Percentiles rank a stretch among this genome's conserved stretches.
phyloP scores from a whole-genome alignment of 2,113 vertebrate species.

The Thymallus thymallus region DNA sequence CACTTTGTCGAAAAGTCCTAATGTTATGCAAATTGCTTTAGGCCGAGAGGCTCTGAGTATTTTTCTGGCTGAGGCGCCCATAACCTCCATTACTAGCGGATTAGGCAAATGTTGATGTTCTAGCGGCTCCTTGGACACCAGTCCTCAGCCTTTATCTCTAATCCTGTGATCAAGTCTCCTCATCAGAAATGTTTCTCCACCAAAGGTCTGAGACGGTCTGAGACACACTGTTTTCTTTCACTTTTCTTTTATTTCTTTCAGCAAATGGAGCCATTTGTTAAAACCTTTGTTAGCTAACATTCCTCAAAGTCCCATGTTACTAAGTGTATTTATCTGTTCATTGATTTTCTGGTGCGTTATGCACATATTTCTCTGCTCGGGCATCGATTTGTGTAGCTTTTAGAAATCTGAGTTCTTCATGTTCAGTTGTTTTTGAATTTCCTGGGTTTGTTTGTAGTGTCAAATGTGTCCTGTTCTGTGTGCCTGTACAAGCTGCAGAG shows the following conservation, averaged over 20 bases:
- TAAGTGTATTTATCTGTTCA: constrained; percentile 65
- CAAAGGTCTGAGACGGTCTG: constrained; percentile 8
- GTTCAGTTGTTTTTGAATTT: neutral
- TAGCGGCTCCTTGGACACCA: constrained; percentile 73
- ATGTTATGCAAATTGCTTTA: constrained; percentile 79
- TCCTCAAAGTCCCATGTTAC: constrained; percentile 49
- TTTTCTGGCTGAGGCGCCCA: constrained; percentile 76
- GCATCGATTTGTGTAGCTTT: neutral
- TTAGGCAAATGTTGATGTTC: constrained; percentile 81
- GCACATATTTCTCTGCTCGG: constrained; percentile 4
- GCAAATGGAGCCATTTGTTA: constrained; percentile 15
- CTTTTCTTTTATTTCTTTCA: constrained; percentile 17
- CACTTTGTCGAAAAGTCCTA: constrained; percentile 76
- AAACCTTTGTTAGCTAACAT: neutral
- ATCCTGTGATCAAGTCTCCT: constrained; percentile 74
- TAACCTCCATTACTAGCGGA: constrained; percentile 81
- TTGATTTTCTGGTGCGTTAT: constrained; percentile 68
- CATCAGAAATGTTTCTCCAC: constrained; percentile 53
- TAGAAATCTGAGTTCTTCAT: neutral
- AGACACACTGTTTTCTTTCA: constrained; percentile 20
- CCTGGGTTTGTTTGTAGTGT: neutral
- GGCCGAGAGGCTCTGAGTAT: constrained; percentile 70
- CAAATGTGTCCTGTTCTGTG: neutral
- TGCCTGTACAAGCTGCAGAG: neutral
- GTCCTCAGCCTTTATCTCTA: constrained; percentile 66